A percentile compares a stretch with the other conserved stretches of the same genome.
phyloP scores from a whole-genome alignment of 2,113 vertebrate genomes.

The Piaya cayana region DNA sequence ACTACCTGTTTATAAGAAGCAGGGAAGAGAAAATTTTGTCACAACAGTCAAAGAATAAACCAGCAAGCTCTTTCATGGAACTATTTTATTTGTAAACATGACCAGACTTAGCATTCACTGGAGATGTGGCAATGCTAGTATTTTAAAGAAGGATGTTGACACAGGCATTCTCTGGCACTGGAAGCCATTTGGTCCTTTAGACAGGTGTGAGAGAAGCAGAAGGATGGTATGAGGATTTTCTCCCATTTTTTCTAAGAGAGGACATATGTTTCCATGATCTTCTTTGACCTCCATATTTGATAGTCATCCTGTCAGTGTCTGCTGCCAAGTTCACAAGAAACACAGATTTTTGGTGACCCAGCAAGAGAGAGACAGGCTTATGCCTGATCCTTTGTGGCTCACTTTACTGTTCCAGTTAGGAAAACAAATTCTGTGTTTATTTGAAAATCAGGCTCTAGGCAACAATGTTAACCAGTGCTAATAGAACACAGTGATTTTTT shows the following conservation, averaged over 20 bases:
- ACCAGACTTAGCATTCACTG: not conserved
- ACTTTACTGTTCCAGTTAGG: slow-evolving; percentile 19
- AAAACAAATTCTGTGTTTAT: slow-evolving; percentile 62
- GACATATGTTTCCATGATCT: rapidly evolving
- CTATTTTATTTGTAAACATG: not conserved
- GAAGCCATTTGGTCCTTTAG: not conserved
- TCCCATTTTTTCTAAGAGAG: not conserved
- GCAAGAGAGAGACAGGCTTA: not conserved
- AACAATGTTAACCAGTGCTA: not conserved
- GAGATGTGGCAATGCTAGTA: not conserved
- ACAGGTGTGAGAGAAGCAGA: not conserved
- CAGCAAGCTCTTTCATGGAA: not conserved
- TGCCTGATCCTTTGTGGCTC: not conserved
- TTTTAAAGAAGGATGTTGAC: not conserved
- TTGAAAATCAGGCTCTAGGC: slow-evolving; percentile 55
- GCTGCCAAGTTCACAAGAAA: not conserved
- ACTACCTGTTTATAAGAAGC: not conserved
- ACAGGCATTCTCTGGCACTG: not conserved
- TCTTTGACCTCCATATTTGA: not conserved
- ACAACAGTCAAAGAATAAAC: not conserved
- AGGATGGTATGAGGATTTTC: not conserved
- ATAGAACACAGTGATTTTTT: not conserved
- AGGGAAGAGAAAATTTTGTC: not conserved
- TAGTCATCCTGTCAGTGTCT: not conserved
- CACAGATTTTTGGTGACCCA: not conserved